Base-by-base conservation (phyloP, 2,888 invertebrate species). In the Erebia aethiops region DNA sequence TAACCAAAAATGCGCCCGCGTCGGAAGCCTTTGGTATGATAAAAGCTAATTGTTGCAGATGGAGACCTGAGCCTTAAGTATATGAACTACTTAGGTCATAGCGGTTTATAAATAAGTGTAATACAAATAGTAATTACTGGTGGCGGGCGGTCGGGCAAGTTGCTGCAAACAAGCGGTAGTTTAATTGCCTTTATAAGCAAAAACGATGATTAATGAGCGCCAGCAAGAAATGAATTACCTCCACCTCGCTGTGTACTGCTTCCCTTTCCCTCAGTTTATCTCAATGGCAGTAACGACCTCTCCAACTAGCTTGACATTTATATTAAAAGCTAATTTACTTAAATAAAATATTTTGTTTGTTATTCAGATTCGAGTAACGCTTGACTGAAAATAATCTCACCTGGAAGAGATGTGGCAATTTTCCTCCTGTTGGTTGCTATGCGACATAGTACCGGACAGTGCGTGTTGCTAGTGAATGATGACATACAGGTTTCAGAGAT, bases 101-200 rank as follows among this genome's bases (percentile, higher is more conserved):
- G 51, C 5, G 14, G 51, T 51, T 7, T 51, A 51, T 56, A 60
- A 52, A 60, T 35, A 35, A 72, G 64, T 57, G 26, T 57, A 68
- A 51, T 51, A 58, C 46, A 35, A 66, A 13, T 60, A 21, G 68
- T 68, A 72, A 72, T 75, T 14, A 21, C 35, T 35, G 35, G 35
- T 35, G 35, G 35, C 35, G 35, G 4, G 58, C 35, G n/a, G 5
- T 0, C 13, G 5, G 41, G 9, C 71, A 60, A 67, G 68, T 71
- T 61, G 56, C 64, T 64, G 67, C 70, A 72, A 76, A 72, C 77
- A 74, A 74, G 63, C 71, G 62, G 65, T 69, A 72, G 71, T 77
- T 76, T 77, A 77, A 76, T 77, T 77, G 74, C 72, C 72, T 77
- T 75, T 75, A 74, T 75, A 74, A 77, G 76, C 74, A 74, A 74